phyloP scores from a whole-genome alignment of 2,888 invertebrate species.

The Schizaphis graminum region DNA sequence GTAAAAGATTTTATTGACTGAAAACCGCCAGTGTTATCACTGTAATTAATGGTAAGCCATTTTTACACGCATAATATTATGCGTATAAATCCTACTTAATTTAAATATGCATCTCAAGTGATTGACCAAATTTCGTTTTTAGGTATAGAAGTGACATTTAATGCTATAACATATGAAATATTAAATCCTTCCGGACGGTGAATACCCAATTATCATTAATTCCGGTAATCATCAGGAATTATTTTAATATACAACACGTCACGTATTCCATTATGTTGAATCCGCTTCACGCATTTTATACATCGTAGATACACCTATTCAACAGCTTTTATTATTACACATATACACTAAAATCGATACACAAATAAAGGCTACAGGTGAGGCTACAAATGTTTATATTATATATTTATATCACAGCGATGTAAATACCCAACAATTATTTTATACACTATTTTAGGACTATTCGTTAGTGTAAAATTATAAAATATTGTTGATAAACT shows the following conservation, averaged over 20 bases:
- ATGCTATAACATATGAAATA: not conserved
- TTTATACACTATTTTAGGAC: too few relatives aligned
- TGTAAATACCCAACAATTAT: not conserved
- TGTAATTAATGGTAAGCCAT: too few relatives aligned
- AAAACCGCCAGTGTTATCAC: not conserved
- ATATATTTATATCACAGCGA: not conserved
- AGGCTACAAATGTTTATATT: not conserved
- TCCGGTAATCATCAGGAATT: not conserved
- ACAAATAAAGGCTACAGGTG: not conserved
- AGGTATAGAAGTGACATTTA: not conserved
- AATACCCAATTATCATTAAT: not conserved
- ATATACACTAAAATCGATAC: not conserved
- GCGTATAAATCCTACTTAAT: not conserved
- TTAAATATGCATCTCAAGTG: not conserved
- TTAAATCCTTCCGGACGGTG: not conserved
- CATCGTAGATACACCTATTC: not conserved
- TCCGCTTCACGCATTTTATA: not conserved
- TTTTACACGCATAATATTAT: not conserved
- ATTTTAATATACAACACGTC: not conserved
- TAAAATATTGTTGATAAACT: too few relatives aligned
- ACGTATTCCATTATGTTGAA: not conserved
- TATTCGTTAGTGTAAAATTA: too few relatives aligned
- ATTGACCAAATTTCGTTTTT: not conserved
- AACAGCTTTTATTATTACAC: not conserved
- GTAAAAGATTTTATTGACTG: not conserved